phyloP scores from a whole-genome alignment of 2,113 vertebrate genomes.

The Propithecus coquereli region DNA sequence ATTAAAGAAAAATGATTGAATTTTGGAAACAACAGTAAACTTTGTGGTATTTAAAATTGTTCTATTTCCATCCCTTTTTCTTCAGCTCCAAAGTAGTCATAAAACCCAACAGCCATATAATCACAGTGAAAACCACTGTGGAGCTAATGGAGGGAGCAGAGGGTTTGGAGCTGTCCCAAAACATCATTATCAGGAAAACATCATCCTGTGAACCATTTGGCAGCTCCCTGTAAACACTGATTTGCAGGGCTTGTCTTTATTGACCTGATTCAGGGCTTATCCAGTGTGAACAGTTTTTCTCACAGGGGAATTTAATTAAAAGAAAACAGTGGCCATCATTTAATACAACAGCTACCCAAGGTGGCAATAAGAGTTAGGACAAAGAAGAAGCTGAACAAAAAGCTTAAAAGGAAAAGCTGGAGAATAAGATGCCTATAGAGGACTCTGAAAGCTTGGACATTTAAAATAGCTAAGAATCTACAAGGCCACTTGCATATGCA shows the following conservation, averaged over 20 bases:
- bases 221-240: not conserved
- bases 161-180: not conserved
- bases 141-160: not conserved
- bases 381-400: not conserved
- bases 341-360: not conserved
- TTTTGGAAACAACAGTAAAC: not conserved
- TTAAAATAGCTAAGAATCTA: not conserved
- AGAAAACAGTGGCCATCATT: not conserved
- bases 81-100: not conserved
- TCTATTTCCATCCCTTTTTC: not conserved
- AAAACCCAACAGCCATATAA: not conserved
- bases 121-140: not conserved
- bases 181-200: not conserved
- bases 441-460: not conserved
- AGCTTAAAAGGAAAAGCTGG: not conserved
- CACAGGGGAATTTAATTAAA: not conserved
- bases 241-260: not conserved
- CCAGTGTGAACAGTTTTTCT: not conserved
- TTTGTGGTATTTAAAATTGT: not conserved
- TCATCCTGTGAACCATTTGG: not conserved
- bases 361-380: not conserved
- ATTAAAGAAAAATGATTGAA: not conserved
- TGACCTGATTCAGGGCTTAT: not conserved
- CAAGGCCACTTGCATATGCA: not conserved
- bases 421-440: not conserved